Base-by-base conservation (phyloP, 2,113 vertebrate genomes). In the Campylomormyrus numenius region DNA sequence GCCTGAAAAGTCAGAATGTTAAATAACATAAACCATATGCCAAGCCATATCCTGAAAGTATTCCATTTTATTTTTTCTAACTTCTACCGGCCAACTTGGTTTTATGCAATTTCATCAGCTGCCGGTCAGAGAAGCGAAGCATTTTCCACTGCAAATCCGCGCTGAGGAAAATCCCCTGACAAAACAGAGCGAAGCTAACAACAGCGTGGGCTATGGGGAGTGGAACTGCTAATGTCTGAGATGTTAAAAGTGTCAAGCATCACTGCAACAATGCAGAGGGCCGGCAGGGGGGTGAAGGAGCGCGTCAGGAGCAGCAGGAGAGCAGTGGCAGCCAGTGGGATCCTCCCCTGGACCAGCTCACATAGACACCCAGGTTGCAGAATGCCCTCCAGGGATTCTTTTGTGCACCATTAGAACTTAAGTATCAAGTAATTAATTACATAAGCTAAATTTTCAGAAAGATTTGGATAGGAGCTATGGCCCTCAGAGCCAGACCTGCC, bases 11-110 rank as follows among this genome's bases (percentile, higher is more conserved):
- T 91, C 93, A 92, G 90, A 91, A 94, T 94, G 92, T 94, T 92
- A 94, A 95, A 95, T 94, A 93, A 93, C 48, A 92, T 56, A 93
- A 94, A 94, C n/a, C n/a, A 31, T 13, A 70, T 94, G 94, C 94
- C 93, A 94, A 94, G 93, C 91, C 93, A 92, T 93, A 92, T 93
- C 93, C 94, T 90, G 87, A 93, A 93, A 90, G 87, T 91, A 94
- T 94, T 94, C 92, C 35, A 27, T 74, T 87, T 52, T 70, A 58
- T 90, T 90, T 66, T 58, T 48, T 80, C 27, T 15, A 42, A 91
- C 93, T 93, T 94, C 94, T 92, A 94, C 91, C 92, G 94, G 93
- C 91, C 92, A 91, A 91, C 90, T 87, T 90, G 91, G 91, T 93
- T 94, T 94, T 93, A 94, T 94, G 88, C 91, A 88, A 93, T 94